phyloP scores from a whole-genome alignment of 2,888 invertebrate genomes.

The Hesperia comma region DNA sequence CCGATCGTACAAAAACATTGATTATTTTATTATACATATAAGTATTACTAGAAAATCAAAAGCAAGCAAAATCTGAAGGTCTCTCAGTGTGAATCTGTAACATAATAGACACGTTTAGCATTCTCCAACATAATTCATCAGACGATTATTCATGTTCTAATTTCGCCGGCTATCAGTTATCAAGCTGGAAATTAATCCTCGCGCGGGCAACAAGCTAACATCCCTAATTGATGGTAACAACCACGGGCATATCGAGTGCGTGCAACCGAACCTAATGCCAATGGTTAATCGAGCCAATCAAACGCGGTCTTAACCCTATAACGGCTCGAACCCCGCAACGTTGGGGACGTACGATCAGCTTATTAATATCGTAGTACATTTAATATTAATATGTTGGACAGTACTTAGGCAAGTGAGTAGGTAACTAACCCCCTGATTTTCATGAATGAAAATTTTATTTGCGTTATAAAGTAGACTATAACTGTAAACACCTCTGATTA shows the following conservation, averaged over 20 bases:
- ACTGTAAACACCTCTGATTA: too few species aligned
- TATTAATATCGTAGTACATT: not conserved
- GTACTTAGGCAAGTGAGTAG: not conserved
- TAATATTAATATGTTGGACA: not conserved
- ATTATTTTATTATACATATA: too few species aligned
- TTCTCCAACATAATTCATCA: not conserved
- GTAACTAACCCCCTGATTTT: not conserved
- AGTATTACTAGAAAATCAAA: too few species aligned
- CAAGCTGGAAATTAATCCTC: constrained; percentile 16
- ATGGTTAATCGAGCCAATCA: constrained; percentile 3
- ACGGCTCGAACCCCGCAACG: not conserved
- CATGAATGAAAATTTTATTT: not conserved
- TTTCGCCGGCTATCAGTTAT: constrained; percentile 10
- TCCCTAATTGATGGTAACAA: constrained; percentile 16
- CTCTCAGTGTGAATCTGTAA: too few species aligned
- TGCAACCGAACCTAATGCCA: constrained; percentile 13
- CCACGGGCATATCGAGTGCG: not conserved
- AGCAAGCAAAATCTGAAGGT: too few species aligned
- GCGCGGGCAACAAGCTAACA: constrained; percentile 7
- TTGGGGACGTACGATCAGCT: not conserved
- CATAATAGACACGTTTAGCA: not conserved
- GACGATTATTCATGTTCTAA: not conserved
- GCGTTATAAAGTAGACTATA: not conserved
- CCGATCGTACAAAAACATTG: too few species aligned
- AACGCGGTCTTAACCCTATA: not conserved